A percentile compares a stretch with the other conserved stretches of the same genome.
These are phyloP conservation scores for Pangasianodon gigas DNA, from an alignment of 2,113 vertebrate genomes.

Conservation along the genomic window DNA sequence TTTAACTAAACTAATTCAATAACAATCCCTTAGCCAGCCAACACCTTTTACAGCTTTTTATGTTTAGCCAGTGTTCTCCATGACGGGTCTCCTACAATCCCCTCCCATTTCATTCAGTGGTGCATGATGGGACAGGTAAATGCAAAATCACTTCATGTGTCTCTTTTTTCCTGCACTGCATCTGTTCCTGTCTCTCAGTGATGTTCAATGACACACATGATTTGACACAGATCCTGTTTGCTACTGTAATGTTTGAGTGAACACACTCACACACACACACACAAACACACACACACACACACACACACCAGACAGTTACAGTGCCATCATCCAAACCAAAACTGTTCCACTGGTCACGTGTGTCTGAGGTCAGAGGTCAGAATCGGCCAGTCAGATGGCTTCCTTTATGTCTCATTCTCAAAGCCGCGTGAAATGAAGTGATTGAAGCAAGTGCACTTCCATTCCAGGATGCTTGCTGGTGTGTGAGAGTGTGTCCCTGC, in stretches of 20 bases:
- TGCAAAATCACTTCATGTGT: not conserved
- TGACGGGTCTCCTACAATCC: not conserved
- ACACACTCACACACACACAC: not conserved
- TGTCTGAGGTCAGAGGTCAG: not conserved
- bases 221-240: not conserved
- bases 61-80: not conserved
- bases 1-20: not conserved
- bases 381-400: not conserved
- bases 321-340: not conserved
- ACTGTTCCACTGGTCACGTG: not conserved
- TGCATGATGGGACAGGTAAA: not conserved
- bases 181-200: not conserved
- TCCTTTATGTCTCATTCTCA: not conserved
- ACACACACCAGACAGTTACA: not conserved
- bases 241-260: not conserved
- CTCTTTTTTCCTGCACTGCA: not conserved
- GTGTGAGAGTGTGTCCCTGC: slow-evolving; percentile 31
- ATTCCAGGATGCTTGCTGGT: slow-evolving; percentile 17
- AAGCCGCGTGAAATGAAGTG: not conserved
- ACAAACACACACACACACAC: not conserved
- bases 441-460: too few species aligned
- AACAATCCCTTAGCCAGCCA: not conserved
- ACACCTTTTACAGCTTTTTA: not conserved
- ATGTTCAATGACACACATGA: not conserved
- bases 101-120: not conserved